A percentile compares a stretch with the other conserved stretches of the same genome.
Conservation (phyloP, 2,888 invertebrate species). For the Meganola albula region DNA sequence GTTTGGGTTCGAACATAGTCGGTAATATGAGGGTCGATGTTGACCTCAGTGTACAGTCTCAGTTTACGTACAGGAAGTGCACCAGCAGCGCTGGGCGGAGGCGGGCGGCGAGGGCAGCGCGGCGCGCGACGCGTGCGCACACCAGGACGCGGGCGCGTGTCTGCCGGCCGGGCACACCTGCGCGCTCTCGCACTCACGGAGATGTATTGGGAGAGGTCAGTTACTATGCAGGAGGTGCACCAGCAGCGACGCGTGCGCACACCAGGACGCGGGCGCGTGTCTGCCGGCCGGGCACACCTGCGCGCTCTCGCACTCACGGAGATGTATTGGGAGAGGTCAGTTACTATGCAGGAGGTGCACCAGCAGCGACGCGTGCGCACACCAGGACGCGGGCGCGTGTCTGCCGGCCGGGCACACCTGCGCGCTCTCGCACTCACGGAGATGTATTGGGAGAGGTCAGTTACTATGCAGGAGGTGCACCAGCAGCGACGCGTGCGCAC, state of each 20-base stretch:
- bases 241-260: conserved; percentile 39
- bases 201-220: conserved; percentile 69
- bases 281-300: conserved; percentile 54
- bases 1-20: no score
- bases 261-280: conserved; percentile 42
- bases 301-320: conserved; percentile 61
- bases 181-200: conserved; percentile 61
- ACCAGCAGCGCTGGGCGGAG: conserved; percentile 58
- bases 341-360: no score
- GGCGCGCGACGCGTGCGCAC: conserved; percentile 40
- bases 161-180: conserved; percentile 53
- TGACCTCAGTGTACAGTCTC: no score
- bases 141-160: conserved; percentile 69
- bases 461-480: not conserved
- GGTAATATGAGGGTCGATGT: no score
- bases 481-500: conserved; percentile 23
- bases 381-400: conserved; percentile 69
- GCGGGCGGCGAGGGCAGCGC: conserved; percentile 56
- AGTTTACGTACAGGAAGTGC: conserved; percentile 49
- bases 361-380: conserved; percentile 56
- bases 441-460: conserved; percentile 69
- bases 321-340: conserved; percentile 69
- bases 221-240: no score
- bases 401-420: conserved; percentile 53
- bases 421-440: conserved; percentile 61